phyloP scores from a whole-genome alignment of 2,113 vertebrate genomes.

The Dissostichus mawsoni region DNA sequence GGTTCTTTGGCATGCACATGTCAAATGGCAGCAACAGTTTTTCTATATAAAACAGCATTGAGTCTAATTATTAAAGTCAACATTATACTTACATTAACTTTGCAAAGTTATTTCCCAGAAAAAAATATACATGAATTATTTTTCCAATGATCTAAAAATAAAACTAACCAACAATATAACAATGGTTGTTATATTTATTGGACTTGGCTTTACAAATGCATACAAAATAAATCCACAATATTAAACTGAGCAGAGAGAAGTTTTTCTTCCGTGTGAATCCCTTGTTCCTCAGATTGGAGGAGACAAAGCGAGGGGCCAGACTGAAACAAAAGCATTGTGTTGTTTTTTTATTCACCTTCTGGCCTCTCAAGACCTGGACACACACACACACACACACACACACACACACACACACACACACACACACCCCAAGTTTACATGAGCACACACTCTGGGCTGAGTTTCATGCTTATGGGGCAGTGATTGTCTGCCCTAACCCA shows the following conservation, averaged over 20 bases:
- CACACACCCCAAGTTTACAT: slow-evolving; percentile 67
- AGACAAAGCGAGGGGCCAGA: slow-evolving; percentile 35
- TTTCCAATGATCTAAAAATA: background rate
- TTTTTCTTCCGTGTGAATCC: background rate
- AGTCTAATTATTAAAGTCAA: background rate
- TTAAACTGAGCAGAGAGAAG: background rate
- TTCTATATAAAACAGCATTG: background rate
- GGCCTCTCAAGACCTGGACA: slow-evolving; percentile 69
- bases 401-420: slow-evolving; percentile 19
- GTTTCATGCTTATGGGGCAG: slow-evolving; percentile 79
- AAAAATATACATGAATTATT: background rate
- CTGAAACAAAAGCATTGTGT: slow-evolving; percentile 54
- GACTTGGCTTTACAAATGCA: background rate
- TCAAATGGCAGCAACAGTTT: background rate
- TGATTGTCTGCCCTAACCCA: slow-evolving; percentile 84
- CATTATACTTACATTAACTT: background rate
- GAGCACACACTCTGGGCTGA: slow-evolving; percentile 60
- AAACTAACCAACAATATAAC: background rate
- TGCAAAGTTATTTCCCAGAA: background rate
- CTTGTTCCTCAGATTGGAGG: background rate
- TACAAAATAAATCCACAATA: background rate
- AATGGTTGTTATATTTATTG: background rate
- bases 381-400: slow-evolving; percentile 31
- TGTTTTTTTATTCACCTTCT: slow-evolving; percentile 76
- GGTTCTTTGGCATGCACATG: background rate